phyloP scores from a whole-genome alignment of 53 echinoderm and acorn worm species.

The Paracentrotus lividus region DNA sequence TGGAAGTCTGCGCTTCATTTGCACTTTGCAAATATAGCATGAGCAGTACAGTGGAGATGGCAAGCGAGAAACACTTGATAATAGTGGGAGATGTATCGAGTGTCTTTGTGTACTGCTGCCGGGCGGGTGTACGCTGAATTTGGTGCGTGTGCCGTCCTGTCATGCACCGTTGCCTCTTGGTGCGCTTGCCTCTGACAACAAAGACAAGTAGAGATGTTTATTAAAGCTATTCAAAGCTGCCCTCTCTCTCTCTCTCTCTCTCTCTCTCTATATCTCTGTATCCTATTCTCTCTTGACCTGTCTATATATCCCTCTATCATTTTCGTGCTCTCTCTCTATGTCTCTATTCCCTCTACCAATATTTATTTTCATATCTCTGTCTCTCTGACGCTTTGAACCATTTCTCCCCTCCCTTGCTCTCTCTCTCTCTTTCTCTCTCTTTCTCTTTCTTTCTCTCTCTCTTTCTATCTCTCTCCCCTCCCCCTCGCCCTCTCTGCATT shows the following conservation, averaged over 20 bases:
- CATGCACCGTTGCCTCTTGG: constrained; percentile 35
- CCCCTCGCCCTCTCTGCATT: background rate
- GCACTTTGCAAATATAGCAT: constrained; percentile 58
- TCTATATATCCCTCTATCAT: background rate
- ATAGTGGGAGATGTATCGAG: constrained; percentile 41
- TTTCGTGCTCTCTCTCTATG: constrained; percentile 1
- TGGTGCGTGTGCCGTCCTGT: constrained; percentile 39
- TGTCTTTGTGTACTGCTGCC: constrained; percentile 31
- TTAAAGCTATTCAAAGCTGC: constrained; percentile 40
- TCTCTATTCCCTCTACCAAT: background rate
- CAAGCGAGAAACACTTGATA: constrained; percentile 21
- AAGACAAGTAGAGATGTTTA: constrained; percentile 4
- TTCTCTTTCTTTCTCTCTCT: constrained; percentile 5
- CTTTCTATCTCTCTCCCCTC: background rate
- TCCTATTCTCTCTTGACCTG: background rate
- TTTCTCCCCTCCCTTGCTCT: background rate
- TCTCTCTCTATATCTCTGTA: background rate
- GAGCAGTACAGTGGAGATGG: background rate
- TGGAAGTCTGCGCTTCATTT: constrained; percentile 37
- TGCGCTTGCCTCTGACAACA: constrained; percentile 49
- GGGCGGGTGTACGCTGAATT: background rate
- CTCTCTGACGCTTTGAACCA: background rate
- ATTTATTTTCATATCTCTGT: background rate
- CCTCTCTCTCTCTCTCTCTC: constrained; percentile 15
- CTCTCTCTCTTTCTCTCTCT: background rate